Evolutionary conservation across 2,797 vertebrate species (phyloP).

Genomic region (Pyrrhura leucotis): DNA sequence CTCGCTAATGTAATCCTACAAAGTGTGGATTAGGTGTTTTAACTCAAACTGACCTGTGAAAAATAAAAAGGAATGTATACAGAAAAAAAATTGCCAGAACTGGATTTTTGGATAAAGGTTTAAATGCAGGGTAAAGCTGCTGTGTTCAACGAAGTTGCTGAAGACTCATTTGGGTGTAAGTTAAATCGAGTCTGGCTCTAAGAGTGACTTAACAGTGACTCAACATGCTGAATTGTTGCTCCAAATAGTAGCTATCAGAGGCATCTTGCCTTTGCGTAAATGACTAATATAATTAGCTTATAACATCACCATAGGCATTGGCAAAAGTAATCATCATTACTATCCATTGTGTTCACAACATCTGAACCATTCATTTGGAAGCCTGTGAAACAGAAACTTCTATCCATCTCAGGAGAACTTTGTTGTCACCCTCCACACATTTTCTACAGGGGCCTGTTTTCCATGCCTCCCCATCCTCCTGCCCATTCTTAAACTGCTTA

Average conservation of each 20-base stretch:
- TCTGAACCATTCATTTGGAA: constrained; percentile 73
- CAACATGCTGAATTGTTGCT: constrained; percentile 70
- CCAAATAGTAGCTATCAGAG: constrained; percentile 72
- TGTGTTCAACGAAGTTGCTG: not conserved
- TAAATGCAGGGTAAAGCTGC: not conserved
- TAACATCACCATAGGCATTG: constrained; percentile 69
- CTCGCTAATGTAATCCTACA: not conserved
- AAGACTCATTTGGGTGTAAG: constrained; percentile 21
- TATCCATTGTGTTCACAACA: constrained; percentile 73
- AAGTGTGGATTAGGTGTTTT: not conserved
- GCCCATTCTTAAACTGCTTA: constrained; percentile 52
- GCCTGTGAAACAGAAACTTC: constrained; percentile 63
- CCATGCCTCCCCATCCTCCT: constrained; percentile 62
- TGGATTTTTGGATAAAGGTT: not conserved
- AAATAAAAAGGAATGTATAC: not conserved
- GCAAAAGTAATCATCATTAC: constrained; percentile 77
- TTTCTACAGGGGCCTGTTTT: constrained; percentile 52
- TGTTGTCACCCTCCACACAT: constrained; percentile 33
- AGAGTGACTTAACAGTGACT: constrained; percentile 67
- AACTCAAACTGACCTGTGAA: not conserved
- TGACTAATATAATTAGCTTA: constrained; percentile 75
- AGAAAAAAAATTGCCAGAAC: not conserved
- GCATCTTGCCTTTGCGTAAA: constrained; percentile 71
- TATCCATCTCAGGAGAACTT: constrained; percentile 68
- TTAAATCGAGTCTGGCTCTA: constrained; percentile 34